Evolutionary conservation across 2,888 invertebrate species (phyloP).

Genomic region (Ornithoptera alexandrae): DNA sequence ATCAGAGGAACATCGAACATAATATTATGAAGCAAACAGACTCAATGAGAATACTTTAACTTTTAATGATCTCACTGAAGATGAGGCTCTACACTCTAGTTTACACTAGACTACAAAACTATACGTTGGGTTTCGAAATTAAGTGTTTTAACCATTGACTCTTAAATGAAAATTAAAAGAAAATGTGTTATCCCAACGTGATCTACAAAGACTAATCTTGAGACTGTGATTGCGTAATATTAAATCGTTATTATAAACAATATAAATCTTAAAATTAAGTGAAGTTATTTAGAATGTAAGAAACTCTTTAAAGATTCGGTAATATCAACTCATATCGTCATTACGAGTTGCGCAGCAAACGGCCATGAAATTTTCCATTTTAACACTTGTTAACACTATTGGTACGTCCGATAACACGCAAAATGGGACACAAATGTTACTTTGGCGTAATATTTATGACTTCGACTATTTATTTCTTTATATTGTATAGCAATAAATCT

Average conservation of each 20-base stretch:
- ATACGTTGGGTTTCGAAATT: constrained; percentile 29
- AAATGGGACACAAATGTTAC: constrained; percentile 13
- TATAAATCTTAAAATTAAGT: constrained; percentile 31
- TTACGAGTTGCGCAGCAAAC: background rate
- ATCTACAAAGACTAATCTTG: constrained; percentile 55
- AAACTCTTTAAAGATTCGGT: constrained; percentile 28
- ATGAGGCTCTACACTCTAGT: constrained; percentile 53
- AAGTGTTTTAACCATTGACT: constrained; percentile 33
- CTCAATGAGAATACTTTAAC: constrained; percentile 70
- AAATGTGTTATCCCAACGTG: constrained; percentile 45
- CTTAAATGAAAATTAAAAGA: constrained; percentile 23
- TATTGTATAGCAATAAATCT: background rate
- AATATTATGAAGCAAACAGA: constrained; percentile 71
- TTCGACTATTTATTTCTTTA: background rate
- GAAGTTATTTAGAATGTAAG: constrained; percentile 40
- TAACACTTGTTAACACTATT: constrained; percentile 14
- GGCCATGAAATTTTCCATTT: constrained; percentile 18
- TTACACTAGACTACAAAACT: constrained; percentile 34
- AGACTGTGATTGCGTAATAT: constrained; percentile 72
- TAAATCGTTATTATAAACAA: constrained; percentile 30
- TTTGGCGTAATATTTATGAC: constrained; percentile 3
- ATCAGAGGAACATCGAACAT: constrained; percentile 56
- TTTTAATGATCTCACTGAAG: constrained; percentile 50
- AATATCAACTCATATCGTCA: background rate
- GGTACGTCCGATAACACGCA: background rate